phyloP scores from a whole-genome alignment of 2,888 invertebrate species.

The Rotaria magnacalcarata region DNA sequence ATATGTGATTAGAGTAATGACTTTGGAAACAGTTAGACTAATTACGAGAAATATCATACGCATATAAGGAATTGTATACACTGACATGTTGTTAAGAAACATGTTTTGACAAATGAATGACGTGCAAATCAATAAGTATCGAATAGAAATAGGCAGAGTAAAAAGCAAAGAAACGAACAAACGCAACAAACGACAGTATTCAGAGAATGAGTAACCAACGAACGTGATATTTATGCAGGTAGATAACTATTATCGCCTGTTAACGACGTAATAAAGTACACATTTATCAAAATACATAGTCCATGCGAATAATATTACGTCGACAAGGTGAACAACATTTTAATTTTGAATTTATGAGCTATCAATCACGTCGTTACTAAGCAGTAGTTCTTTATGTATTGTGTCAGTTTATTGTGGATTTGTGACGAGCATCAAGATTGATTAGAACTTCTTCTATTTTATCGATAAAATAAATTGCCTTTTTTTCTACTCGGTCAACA shows the following conservation, averaged over 20 bases:
- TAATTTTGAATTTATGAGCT: no score
- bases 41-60: not conserved
- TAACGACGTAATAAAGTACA: not conserved
- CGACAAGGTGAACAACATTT: not conserved
- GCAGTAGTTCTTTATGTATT: no score
- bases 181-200: not conserved
- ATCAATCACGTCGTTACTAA: no score
- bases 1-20: not conserved
- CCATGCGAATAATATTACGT: not conserved
- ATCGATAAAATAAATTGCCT: not conserved
- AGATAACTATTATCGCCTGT: not conserved
- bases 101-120: slow-evolving; percentile 4
- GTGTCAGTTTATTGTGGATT: not conserved
- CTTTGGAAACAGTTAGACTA: not conserved
- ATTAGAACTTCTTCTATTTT: not conserved
- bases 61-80: not conserved
- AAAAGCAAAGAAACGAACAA: not conserved
- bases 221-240: not conserved
- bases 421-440: not conserved
- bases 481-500: not conserved
- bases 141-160: not conserved
- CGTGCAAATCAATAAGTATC: not conserved
- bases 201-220: not conserved
- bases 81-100: slow-evolving; percentile 2
- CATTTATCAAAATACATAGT: not conserved